Base-by-base conservation (phyloP, 2,113 vertebrate species). In the Cricetomys ansorgei region DNA sequence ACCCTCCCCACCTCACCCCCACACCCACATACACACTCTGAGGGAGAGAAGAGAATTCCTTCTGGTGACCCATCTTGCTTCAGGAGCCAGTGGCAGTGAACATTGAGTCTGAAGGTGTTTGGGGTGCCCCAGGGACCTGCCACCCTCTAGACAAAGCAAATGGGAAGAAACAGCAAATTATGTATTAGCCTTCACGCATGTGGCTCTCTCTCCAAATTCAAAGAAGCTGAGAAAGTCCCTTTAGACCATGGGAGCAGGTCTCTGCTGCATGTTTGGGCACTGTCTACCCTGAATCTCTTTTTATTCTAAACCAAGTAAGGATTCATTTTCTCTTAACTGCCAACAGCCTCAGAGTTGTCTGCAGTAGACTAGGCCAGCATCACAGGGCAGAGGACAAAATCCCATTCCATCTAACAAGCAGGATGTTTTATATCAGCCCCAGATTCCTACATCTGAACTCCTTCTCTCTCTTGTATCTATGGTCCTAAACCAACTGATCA, bases 281-380 rank as follows among this genome's bases (percentile, higher is more conserved):
- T 7, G 27, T 53, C n/a, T 69, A 15, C 7, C 37, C 59, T 43
- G 40, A 17, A 45, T 12, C 43, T 57, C 11, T 19, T 91, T 69
- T 40, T 72, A 16, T 23, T 95, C 59, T 95, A 83, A 98, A 94
- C n/a, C 40, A 91, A 7, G 81, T 40, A 2, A 75, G 79, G 76
- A 55, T 89, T 62, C 23, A 1, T 50, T 70, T 72, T 89, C 40
- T 77, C 77, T 91, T 50, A n/a, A 62, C 27, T 5, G 7, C 48
- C 43, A 53, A 53, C 50, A 57, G n/a, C 50, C n/a, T 81, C 43
- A 62, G 87, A 31, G 9, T 37, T 62, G 40, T 40, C 57, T 21
- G 12, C 57, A 15, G 1, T 9, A 45, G 16, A 62, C 13, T 70
- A 89, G 43, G 89, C 4, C 11, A 21, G 9, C 34, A 65, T 53